Percentiles rank a stretch among this genome's conserved stretches.
Evolutionary conservation across 2,888 invertebrate genomes (phyloP).

Genomic region (Caenorhabditis uteleia): DNA sequence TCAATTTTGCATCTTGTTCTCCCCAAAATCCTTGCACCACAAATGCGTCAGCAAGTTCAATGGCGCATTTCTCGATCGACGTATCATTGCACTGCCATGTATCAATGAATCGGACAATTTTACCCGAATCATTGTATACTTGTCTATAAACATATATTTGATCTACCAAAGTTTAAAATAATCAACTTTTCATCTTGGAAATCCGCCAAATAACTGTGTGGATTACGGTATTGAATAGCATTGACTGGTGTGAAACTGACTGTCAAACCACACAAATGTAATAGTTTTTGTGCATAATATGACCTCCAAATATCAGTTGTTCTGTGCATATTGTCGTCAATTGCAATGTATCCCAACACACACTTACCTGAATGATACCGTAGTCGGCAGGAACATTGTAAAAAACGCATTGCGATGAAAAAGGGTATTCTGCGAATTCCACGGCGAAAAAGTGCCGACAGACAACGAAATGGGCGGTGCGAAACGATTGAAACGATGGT

Average conservation of each 20-base stretch:
- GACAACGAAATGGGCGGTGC: conserved; percentile 44
- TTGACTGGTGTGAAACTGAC: conserved; percentile 49
- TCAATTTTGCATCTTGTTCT: conserved; percentile 24
- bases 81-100: conserved; percentile 27
- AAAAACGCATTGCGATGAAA: conserved; percentile 50
- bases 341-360: no score
- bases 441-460: conserved; percentile 44
- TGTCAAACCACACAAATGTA: conserved; percentile 44
- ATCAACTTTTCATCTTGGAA: conserved; percentile 35
- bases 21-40: conserved; percentile 22
- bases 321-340: no score
- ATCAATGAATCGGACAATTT: conserved; percentile 37
- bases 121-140: conserved; percentile 42
- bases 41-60: conserved; percentile 24
- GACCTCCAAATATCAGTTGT: conserved; percentile 53
- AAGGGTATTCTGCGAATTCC: no score
- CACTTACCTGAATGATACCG: conserved; percentile 49
- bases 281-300: conserved; percentile 44
- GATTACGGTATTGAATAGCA: conserved; percentile 47
- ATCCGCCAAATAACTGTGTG: conserved; percentile 47
- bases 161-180: no score
- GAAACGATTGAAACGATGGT: conserved; percentile 42
- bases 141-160: no score
- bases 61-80: conserved; percentile 18
- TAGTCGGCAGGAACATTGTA: conserved; percentile 48